A percentile compares a stretch with the other conserved stretches of the same genome.
Conservation (phyloP, 2,113 vertebrate species). For the Talpa occidentalis region DNA sequence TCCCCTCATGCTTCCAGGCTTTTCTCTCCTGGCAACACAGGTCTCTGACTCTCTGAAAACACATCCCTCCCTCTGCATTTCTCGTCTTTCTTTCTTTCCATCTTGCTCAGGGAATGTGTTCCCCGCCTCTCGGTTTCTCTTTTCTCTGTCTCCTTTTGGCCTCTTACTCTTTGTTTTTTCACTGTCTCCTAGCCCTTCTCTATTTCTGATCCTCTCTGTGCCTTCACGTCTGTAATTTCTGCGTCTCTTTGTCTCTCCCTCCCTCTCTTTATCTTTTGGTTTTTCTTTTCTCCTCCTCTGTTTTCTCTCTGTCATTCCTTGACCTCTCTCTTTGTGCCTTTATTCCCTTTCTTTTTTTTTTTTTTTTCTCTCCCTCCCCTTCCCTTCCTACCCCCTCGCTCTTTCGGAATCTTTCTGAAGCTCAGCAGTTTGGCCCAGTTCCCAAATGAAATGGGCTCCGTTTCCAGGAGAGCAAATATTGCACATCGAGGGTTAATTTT, state of each 20-base stretch:
- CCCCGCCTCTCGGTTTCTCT: background rate
- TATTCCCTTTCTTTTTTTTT: background rate
- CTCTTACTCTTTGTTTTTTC: background rate
- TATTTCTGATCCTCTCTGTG: background rate
- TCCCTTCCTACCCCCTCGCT: background rate
- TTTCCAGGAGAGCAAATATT: accelerated
- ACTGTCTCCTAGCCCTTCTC: background rate
- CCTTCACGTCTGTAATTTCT: background rate
- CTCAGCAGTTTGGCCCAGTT: background rate
- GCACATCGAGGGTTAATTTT: background rate
- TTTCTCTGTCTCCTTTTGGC: background rate
- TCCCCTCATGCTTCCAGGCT: background rate
- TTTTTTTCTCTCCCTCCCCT: accelerated
- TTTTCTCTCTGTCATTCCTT: accelerated
- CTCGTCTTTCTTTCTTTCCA: background rate
- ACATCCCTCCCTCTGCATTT: accelerated
- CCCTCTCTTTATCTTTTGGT: background rate
- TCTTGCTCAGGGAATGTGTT: too few species aligned
- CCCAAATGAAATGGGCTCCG: background rate
- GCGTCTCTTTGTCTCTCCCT: background rate
- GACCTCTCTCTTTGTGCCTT: background rate
- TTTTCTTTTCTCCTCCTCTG: background rate
- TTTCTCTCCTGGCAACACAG: background rate
- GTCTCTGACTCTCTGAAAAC: background rate
- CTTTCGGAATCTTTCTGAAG: background rate